A percentile compares a stretch with the other conserved stretches of the same genome.
These are phyloP conservation scores for Spodoptera littoralis DNA, from an alignment of 2,888 invertebrate genomes.

Conservation along the genomic window DNA sequence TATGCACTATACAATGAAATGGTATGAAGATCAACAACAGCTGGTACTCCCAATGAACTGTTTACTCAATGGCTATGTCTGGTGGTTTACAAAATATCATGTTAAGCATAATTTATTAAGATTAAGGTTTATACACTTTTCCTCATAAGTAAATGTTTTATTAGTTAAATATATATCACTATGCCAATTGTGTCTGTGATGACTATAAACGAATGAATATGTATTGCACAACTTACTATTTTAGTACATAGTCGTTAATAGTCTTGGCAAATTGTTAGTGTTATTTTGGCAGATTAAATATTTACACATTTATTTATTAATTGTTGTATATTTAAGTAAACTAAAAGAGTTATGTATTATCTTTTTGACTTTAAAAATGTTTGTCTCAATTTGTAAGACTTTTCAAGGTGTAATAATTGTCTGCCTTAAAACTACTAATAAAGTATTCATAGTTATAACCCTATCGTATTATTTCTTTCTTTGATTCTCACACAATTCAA, in stretches of 20 bases:
- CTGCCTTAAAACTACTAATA: constrained; percentile 57
- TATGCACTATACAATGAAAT: no score
- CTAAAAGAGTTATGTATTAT: constrained; percentile 36
- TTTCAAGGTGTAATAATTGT: constrained; percentile 36
- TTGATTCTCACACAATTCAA: no score
- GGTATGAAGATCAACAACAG: no score
- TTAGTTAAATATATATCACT: constrained; percentile 48
- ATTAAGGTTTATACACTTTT: constrained; percentile 19
- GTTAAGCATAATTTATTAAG: constrained; percentile 23
- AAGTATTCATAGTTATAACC: constrained; percentile 51
- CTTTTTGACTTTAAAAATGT: constrained; percentile 50
- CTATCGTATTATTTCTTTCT: constrained; percentile 27
- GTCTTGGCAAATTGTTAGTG: constrained; percentile 38
- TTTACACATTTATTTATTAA: constrained; percentile 58
- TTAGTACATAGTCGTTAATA: constrained; percentile 17
- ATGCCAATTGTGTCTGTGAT: constrained; percentile 57
- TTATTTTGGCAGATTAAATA: constrained; percentile 46
- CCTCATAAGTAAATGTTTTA: constrained; percentile 22
- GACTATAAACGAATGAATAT: constrained; percentile 25
- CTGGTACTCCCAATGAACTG: constrained; percentile 11
- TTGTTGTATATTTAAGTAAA: constrained; percentile 52
- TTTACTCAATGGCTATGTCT: constrained; percentile 37
- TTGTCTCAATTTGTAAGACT: constrained; percentile 45
- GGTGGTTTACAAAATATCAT: constrained; percentile 29
- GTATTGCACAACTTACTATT: constrained; percentile 46